Evolutionary conservation across 2,113 vertebrate genomes (phyloP), one percentile per base, ranked within the genome.

Genomic region (Oxygymnocypris stewartii): DNA sequence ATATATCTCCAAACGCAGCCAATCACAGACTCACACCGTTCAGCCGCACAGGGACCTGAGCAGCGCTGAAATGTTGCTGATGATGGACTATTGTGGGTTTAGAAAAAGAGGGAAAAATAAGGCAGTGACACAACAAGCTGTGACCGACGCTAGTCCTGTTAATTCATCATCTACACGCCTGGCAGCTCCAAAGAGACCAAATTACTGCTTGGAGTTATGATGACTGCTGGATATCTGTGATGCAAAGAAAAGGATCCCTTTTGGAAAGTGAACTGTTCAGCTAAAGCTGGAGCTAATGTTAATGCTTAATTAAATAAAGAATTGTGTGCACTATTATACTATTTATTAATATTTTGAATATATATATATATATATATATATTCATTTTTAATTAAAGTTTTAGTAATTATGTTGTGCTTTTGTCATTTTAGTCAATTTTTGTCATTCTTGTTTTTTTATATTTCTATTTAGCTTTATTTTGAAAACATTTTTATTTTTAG

Each of bases 1-100:
- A 92, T 89, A 79, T 89, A 87, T 91, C 76, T 88, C 85, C 82
- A 82, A 86, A 87, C 37, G n/a, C 69, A 84, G 79, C 85, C 86
- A 85, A 86, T 88, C 61, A 75, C 69, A 83, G 79, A 31, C 84
- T 90, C 51, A 10, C 4, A n/a, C 28, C 8, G 31, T 83, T 31
- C 18, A 69, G 47, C 37, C 74, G 2, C 79, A 42, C n/a, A 0
- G 40, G 40, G 79, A 81, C 79, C n/a, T 81, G 79, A 82, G 44
- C 18, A 57, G 67, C 6, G 12, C 31, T 0, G 49, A 71, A 49
- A 73, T 74, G 67, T 73, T 35, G 10, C 82, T 84, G 82, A 84
- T 84, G 82, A 84, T 84, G 31, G 65, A 74, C 67, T 74, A 67
- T 6, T 84, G 67, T 73, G 82, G 31, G 65, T 84, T 84, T 84